Conservation (phyloP, 2,113 vertebrate species). For the Hippolais icterina region DNA sequence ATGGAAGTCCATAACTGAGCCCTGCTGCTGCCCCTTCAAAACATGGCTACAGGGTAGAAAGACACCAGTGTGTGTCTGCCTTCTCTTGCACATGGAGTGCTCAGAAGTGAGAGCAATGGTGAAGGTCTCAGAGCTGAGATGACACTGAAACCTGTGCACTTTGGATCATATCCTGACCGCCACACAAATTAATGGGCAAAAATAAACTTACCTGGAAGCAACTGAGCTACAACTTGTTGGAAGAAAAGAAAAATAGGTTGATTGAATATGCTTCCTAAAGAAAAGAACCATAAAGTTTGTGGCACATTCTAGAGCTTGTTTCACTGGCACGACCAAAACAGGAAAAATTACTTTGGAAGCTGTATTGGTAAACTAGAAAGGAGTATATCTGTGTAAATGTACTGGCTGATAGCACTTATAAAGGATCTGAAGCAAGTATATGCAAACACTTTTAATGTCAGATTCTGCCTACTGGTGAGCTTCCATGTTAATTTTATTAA, state of each 20-base stretch:
- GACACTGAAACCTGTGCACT: not conserved
- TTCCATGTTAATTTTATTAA: not conserved
- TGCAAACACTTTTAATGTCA: fast-evolving
- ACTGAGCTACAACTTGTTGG: not conserved
- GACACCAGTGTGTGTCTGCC: not conserved
- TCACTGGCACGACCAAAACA: not conserved
- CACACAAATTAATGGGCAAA: not conserved
- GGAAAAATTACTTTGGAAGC: not conserved
- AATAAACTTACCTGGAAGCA: not conserved
- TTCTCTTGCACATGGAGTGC: not conserved
- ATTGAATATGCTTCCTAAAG: not conserved
- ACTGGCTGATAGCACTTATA: not conserved
- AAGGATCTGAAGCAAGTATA: not conserved
- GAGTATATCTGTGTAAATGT: not conserved
- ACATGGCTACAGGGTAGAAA: not conserved
- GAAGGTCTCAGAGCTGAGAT: not conserved
- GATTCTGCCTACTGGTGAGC: not conserved
- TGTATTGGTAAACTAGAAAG: not conserved
- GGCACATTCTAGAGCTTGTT: not conserved
- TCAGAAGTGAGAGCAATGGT: not conserved
- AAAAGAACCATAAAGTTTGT: not conserved
- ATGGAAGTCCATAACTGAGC: not conserved
- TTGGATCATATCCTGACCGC: not conserved
- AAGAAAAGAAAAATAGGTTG: not conserved
- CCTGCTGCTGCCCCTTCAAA: not conserved